Percentiles rank a stretch among this genome's conserved stretches.
These are phyloP conservation scores for Apocheima hispidaria DNA, from an alignment of 2,888 invertebrate genomes.

Conservation along the genomic window DNA sequence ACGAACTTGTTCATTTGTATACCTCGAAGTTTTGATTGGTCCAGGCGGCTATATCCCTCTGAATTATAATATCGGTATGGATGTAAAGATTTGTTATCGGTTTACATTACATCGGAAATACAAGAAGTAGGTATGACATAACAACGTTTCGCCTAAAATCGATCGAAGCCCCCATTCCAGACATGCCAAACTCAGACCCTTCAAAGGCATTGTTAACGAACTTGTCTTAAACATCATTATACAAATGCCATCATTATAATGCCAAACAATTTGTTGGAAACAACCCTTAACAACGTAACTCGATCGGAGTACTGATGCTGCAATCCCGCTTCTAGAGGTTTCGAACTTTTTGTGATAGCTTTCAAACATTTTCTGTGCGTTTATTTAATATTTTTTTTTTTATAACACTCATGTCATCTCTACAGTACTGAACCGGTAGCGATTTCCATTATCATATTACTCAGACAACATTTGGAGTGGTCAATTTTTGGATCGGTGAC, in stretches of 20 bases:
- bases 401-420: too few relatives aligned
- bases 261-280: slow-evolving; percentile 19
- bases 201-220: slow-evolving; percentile 28
- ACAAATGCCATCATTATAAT: slow-evolving; percentile 26
- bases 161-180: slow-evolving; percentile 13
- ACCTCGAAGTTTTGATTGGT: too few relatives aligned
- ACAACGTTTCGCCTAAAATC: slow-evolving; percentile 9
- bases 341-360: neutral
- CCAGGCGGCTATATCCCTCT: too few relatives aligned
- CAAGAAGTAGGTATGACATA: neutral
- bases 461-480: too few relatives aligned
- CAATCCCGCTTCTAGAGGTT: slow-evolving; percentile 3
- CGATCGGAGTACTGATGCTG: slow-evolving; percentile 12
- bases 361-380: neutral
- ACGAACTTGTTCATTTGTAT: too few relatives aligned
- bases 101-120: neutral
- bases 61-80: too few relatives aligned
- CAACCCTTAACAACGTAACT: slow-evolving; percentile 18
- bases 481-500: too few relatives aligned
- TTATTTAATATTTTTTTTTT: neutral
- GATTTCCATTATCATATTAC: too few relatives aligned
- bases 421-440: too few relatives aligned
- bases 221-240: slow-evolving; percentile 29
- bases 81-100: too few relatives aligned
- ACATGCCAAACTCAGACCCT: slow-evolving; percentile 6